phyloP scores from a whole-genome alignment of 2,113 vertebrate species.

The Paratilapia polleni region DNA sequence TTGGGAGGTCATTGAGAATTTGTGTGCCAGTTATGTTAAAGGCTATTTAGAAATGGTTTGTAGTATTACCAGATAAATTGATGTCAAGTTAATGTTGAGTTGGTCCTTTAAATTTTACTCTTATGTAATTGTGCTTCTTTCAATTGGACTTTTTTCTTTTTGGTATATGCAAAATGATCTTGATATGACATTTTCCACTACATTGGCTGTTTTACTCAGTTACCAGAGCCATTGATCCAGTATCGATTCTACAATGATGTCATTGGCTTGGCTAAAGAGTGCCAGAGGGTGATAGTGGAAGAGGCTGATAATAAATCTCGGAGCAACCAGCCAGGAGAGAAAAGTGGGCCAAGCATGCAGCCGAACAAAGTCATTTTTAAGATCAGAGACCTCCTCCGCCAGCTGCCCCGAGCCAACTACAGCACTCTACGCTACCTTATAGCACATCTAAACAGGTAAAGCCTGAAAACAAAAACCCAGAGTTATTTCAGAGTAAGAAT shows the following conservation, averaged over 20 bases:
- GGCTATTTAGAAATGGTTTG: neutral
- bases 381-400: conserved; percentile 89
- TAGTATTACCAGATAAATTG: neutral
- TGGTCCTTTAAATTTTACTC: neutral
- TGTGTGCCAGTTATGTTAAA: neutral
- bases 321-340: conserved; percentile 39
- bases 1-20: neutral
- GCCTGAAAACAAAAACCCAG: neutral
- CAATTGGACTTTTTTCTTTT: neutral
- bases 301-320: conserved; percentile 81
- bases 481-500: neutral
- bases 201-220: conserved; percentile 74
- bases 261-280: conserved; percentile 94
- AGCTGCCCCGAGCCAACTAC: conserved; percentile 89
- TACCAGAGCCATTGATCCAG: conserved; percentile 94
- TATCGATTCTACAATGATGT: conserved; percentile 95
- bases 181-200: neutral
- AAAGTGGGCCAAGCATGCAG: conserved; percentile 79
- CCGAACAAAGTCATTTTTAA: conserved; percentile 89
- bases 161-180: neutral
- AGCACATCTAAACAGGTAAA: conserved; percentile 90
- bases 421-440: conserved; percentile 91
- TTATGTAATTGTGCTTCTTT: neutral
- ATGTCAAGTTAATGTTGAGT: neutral
- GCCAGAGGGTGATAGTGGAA: conserved; percentile 82